Evolutionary conservation across 2,113 vertebrate species (phyloP).

Genomic region (Trematomus loennbergii): DNA sequence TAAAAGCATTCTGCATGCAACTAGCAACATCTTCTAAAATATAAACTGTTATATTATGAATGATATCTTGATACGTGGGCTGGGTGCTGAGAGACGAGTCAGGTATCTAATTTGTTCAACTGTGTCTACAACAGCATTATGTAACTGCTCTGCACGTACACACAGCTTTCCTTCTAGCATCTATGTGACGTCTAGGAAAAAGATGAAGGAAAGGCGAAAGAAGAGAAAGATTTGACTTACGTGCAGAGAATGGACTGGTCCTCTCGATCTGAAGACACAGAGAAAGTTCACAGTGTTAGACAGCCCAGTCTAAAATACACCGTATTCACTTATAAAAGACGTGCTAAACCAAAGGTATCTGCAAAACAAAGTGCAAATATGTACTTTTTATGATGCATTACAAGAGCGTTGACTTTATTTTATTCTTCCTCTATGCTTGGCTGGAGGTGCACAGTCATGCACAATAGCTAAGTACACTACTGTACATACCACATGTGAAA

Average conservation of each 20-base stretch:
- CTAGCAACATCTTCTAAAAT: not conserved
- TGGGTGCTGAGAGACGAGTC: constrained; percentile 6
- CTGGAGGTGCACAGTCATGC: not conserved
- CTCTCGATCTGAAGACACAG: constrained; percentile 90
- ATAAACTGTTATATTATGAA: not conserved
- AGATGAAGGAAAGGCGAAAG: constrained; percentile 15
- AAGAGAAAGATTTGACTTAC: constrained; percentile 85
- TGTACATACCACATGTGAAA: constrained; percentile 23
- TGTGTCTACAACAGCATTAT: constrained; percentile 60
- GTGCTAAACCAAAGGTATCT: constrained; percentile 9
- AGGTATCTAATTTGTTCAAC: constrained; percentile 26
- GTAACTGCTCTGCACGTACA: constrained; percentile 45
- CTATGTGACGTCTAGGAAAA: constrained; percentile 24
- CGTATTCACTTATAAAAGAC: not conserved
- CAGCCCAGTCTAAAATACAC: not conserved
- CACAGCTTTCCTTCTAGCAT: not conserved
- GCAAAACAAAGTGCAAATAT: constrained; percentile 14
- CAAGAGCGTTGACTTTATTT: not conserved
- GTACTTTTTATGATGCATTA: not conserved
- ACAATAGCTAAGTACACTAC: not conserved
- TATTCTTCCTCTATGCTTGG: not conserved
- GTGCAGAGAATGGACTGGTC: constrained; percentile 99
- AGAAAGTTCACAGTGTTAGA: constrained; percentile 29
- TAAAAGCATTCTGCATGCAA: not conserved
- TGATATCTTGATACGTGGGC: constrained; percentile 5